phyloP scores from a whole-genome alignment of 2,888 invertebrate genomes.

The Drosophila incognita region DNA sequence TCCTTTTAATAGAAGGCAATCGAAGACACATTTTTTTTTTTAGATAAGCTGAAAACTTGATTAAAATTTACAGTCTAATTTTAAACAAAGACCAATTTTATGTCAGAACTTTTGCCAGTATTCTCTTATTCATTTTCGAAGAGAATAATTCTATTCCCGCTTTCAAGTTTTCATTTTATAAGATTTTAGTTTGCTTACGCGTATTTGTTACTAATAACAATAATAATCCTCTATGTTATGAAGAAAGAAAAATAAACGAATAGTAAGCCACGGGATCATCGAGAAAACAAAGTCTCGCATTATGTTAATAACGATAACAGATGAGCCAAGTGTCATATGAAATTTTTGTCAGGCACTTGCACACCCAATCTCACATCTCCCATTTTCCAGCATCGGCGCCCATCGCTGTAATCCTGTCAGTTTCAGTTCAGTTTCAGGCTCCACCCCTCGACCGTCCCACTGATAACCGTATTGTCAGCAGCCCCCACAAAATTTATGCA shows the following conservation, averaged over 20 bases:
- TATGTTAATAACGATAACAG: conserved; percentile 49
- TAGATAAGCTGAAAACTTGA: not conserved
- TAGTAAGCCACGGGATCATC: conserved; percentile 34
- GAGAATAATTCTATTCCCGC: not conserved
- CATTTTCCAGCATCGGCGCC: conserved; percentile 1
- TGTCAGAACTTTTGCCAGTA: too few species aligned
- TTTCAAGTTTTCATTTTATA: not conserved
- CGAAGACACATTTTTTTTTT: not conserved
- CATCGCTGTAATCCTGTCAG: conserved; percentile 48
- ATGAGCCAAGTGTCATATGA: conserved; percentile 43
- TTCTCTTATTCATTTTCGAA: not conserved
- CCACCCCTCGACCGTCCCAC: not conserved
- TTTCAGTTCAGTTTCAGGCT: conserved; percentile 33
- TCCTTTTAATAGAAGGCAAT: not conserved
- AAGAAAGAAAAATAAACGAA: conserved; percentile 11
- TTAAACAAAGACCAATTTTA: not conserved
- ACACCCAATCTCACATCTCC: conserved; percentile 1
- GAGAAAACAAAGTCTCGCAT: conserved; percentile 39
- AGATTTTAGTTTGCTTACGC: not conserved
- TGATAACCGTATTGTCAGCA: conserved; percentile 45
- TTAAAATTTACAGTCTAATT: not conserved
- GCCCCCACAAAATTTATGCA: conserved; percentile 60
- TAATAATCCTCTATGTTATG: conserved; percentile 15
- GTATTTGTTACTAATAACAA: not conserved
- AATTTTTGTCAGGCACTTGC: conserved; percentile 41